These are phyloP conservation scores for Platanista minor DNA, from an alignment of 2,113 vertebrate species.

Conservation along the genomic window DNA sequence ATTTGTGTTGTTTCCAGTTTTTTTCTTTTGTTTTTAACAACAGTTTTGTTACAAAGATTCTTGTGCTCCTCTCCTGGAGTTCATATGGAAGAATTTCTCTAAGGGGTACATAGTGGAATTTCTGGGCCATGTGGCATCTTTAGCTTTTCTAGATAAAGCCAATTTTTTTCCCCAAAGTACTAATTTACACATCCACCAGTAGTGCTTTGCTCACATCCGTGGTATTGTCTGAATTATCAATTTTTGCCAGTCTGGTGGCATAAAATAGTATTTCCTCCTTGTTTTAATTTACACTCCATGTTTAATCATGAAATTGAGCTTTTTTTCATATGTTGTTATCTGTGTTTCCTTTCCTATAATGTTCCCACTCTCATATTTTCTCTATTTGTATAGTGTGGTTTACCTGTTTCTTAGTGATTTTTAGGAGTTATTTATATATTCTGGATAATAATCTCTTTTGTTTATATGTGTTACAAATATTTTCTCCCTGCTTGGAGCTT, in stretches of 20 bases:
- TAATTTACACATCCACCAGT: background rate
- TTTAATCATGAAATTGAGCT: background rate
- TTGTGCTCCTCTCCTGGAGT: background rate
- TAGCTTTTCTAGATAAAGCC: background rate
- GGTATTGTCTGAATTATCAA: background rate
- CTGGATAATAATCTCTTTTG: background rate
- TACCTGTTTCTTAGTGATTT: background rate
- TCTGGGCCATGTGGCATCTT: background rate
- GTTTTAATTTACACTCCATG: background rate
- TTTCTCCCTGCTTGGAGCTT: background rate
- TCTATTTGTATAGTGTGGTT: background rate
- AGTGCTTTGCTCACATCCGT: background rate
- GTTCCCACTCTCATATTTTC: background rate
- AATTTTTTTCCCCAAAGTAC: background rate
- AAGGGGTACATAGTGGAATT: background rate
- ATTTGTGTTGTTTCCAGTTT: background rate
- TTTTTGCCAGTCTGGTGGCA: background rate
- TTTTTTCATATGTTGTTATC: background rate
- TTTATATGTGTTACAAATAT: background rate
- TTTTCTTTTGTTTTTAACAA: background rate
- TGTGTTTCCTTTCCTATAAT: background rate
- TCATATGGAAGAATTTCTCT: background rate
- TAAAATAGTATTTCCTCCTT: background rate
- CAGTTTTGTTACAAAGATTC: background rate
- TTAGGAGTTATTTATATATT: background rate